Evolutionary conservation across 2,888 invertebrate genomes (phyloP).

Genomic region (Ctenicera cuprea): DNA sequence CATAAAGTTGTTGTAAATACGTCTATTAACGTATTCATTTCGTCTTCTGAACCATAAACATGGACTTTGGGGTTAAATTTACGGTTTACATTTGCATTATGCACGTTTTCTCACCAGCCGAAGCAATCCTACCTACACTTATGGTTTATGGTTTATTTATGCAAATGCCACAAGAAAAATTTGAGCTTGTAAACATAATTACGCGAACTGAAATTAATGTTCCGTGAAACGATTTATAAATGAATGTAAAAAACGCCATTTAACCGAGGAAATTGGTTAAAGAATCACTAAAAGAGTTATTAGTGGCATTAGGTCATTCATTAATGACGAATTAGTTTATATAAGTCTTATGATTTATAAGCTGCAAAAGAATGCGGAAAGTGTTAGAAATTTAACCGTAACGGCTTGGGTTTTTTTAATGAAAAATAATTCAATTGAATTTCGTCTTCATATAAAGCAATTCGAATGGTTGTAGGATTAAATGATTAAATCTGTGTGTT

Average conservation of each 20-base stretch:
- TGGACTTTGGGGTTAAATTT: slow-evolving; percentile 14
- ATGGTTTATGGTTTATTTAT: not conserved
- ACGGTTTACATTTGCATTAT: not conserved
- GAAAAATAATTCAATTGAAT: too few relatives aligned
- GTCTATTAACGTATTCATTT: not conserved
- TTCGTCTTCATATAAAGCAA: too few relatives aligned
- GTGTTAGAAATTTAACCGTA: not conserved
- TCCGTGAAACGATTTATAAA: slow-evolving; percentile 11
- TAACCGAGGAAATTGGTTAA: not conserved
- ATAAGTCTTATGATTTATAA: not conserved
- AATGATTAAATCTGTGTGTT: too few relatives aligned
- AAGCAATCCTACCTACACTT: not conserved
- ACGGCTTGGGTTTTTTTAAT: too few relatives aligned
- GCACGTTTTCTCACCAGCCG: not conserved
- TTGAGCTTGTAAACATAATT: slow-evolving; percentile 16
- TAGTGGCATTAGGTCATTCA: not conserved
- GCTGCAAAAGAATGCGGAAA: not conserved
- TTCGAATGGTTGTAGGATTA: too few relatives aligned
- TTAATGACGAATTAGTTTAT: not conserved
- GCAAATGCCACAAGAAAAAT: not conserved
- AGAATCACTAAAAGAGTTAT: not conserved
- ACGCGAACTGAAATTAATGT: slow-evolving; percentile 10
- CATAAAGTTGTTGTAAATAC: slow-evolving; percentile 2
- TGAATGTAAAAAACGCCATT: not conserved
- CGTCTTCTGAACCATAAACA: slow-evolving; percentile 2